Evolutionary conservation across 2,888 invertebrate genomes (phyloP).

Genomic region (Imbricaverruca yamaguchii): DNA sequence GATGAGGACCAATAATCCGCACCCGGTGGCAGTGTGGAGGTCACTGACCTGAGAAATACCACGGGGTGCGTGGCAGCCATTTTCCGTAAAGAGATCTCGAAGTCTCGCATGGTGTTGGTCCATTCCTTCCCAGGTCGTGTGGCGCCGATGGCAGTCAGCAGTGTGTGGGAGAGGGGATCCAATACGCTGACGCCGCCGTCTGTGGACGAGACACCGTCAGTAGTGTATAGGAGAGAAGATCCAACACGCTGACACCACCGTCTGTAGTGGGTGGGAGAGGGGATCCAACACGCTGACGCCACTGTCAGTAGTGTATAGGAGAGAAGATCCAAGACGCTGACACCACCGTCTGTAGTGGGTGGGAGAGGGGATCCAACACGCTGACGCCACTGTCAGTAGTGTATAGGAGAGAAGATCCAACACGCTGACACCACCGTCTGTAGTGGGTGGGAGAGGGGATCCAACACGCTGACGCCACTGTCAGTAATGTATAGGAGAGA

Average conservation of each 20-base stretch:
- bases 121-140: constrained; percentile 59
- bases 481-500: no score
- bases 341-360: not conserved
- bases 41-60: constrained; percentile 53
- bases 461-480: no score
- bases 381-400: not conserved
- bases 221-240: not conserved
- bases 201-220: not conserved
- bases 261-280: not conserved
- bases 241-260: not conserved
- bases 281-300: not conserved
- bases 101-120: constrained; percentile 58
- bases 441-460: not conserved
- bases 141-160: constrained; percentile 70
- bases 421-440: not conserved
- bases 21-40: not conserved
- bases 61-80: constrained; percentile 71
- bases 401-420: not conserved
- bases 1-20: no score
- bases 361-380: not conserved
- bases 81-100: constrained; percentile 69
- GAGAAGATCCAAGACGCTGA: not conserved
- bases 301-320: not conserved
- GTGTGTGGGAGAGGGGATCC: constrained; percentile 68
- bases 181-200: constrained; percentile 37